A percentile compares a stretch with the other conserved stretches of the same genome.
phyloP scores from a whole-genome alignment of 1,140 invertebrate species.

The Diprion similis region DNA sequence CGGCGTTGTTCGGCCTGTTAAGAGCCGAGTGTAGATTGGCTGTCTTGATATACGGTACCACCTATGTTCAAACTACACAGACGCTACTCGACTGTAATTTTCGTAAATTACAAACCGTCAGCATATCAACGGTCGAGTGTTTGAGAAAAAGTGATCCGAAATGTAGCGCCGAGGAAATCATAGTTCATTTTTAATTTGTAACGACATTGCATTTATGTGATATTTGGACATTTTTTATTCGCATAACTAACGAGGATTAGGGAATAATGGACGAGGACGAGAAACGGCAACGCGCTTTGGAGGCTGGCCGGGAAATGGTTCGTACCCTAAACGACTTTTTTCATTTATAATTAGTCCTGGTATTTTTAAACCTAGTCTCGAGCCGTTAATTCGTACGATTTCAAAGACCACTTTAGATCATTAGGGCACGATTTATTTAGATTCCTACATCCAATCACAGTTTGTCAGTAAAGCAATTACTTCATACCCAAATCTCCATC shows the following conservation, averaged over 20 bases:
- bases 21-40: neutral
- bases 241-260: neutral
- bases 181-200: neutral
- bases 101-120: neutral
- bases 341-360: conserved; percentile 23
- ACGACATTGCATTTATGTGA: neutral
- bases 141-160: neutral
- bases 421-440: conserved; percentile 12
- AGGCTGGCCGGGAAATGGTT: conserved; percentile 47
- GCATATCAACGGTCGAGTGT: neutral
- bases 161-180: neutral
- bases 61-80: neutral
- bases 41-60: neutral
- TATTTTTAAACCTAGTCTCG: conserved; percentile 21
- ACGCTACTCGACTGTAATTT: neutral
- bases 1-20: neutral
- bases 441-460: neutral
- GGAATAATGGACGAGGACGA: conserved; percentile 44
- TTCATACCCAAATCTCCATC: neutral
- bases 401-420: neutral
- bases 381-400: neutral
- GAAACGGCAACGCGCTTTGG: conserved; percentile 39
- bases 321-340: neutral
- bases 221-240: neutral
- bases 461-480: neutral